Base-by-base conservation (phyloP, 2,888 invertebrate genomes). In the Balanococcus diminutus region DNA sequence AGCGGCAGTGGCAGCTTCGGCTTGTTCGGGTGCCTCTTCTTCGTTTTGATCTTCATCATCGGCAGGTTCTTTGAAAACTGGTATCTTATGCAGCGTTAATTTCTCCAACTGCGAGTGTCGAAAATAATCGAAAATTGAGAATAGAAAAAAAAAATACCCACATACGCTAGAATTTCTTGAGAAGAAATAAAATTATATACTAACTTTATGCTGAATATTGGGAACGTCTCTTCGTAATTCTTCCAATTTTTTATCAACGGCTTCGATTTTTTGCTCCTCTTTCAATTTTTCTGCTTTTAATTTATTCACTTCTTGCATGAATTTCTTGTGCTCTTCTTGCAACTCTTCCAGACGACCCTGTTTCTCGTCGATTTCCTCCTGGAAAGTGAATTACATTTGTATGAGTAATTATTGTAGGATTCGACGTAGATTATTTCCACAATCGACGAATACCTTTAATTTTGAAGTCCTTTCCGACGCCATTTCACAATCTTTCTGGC, bases 271-370 rank as follows among this genome's bases (percentile, higher is more conserved):
- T 88, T 95, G 94, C 87, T 95, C 94, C 0, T 95, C 91, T 88
- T 96, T 96, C 0, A 97, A 91, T 75, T 95, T 92, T 84, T 93
- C 91, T 0, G 93, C 91, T 89, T 95, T 95, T 5, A 94, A 89
- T 86, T 93, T 92, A 87, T 93, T 94, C 89, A 95, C 94, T 86
- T 92, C 91, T 32, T 91, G 91, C 36, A 92, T 92, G 0, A 95
- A 82, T 11, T 72, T 86, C 11, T 81, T 82, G 22, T 95, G 92
- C 88, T 94, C 93, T 86, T 93, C 91, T 88, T 94, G 94, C 0
- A 94, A 89, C 2, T 89, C 89, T 83, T 88, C 86, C 87, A 89
- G 75, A 8, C 87, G 86, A 28, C 87, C 84, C 61, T 82, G 82
- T 89, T 92, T 91, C 89, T 93, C 92, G 81, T 92, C 91, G 0